Evolutionary conservation across 2,888 invertebrate species (phyloP), one percentile per base, ranked within the genome.

Genomic region (Baronia brevicornis): DNA sequence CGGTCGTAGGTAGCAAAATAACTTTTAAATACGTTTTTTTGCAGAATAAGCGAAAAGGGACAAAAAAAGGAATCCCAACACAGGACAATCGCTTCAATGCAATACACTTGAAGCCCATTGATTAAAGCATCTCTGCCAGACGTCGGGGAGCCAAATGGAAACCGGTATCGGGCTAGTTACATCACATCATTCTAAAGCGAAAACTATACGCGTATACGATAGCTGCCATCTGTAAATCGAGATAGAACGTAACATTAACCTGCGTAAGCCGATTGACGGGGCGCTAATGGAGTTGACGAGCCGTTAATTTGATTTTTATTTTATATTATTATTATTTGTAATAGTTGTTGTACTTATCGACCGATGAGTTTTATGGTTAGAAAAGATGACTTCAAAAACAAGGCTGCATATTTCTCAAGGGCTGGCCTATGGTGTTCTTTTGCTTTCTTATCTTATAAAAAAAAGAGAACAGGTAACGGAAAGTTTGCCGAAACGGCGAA

Each of bases 141-240:
- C 82, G 60, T 39, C 51, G 60, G 47, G 82, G 82, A 80, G 82
- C 82, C 80, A 56, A 55, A 46, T 45, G 57, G 59, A n/a, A 77
- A 79, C 79, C 77, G 77, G 80, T 79, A 67, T 40, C 34, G 33
- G 37, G 54, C 60, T 61, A 61, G 66, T 70, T 72, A 65, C 67
- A 64, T 65, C 60, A 63, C 52, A 56, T 44, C n/a, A 60, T 54
- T 52, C 53, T 52, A 54, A 41, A 54, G 58, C 59, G 63, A 64
- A 67, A 65, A 65, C 54, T 46, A 46, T 43, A 13, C 18, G 18
- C 8, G 7, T n/a, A 6, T 17, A 17, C 6, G 6, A 17, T 17
- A 17, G 4, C 6, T 17, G 4, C 17, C 6, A 17, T 17, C 6
- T 6, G 6, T 6, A 17, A 17, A 4, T 17, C 17, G 6, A 17